A percentile compares a stretch with the other conserved stretches of the same genome.
Conservation (phyloP, 2,888 invertebrate genomes). For the Temnothorax rugatulus region DNA sequence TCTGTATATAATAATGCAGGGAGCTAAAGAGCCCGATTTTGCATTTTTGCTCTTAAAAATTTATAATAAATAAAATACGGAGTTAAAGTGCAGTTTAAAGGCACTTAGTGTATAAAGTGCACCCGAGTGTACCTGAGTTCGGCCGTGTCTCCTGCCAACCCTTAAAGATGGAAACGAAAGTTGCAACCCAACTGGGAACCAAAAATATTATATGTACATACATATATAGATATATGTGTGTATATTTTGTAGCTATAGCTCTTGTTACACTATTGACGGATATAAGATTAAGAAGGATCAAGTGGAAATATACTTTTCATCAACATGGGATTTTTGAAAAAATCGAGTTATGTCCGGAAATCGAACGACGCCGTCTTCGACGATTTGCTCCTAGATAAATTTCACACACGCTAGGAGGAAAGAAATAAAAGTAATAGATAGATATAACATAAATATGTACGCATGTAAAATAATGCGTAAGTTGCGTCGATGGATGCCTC, state of each 20-base stretch:
- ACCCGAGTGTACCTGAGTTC: too few species aligned
- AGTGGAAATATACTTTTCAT: background rate
- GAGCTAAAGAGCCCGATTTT: too few species aligned
- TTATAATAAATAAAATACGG: too few species aligned
- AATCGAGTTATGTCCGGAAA: background rate
- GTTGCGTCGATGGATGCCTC: background rate
- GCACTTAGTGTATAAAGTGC: too few species aligned
- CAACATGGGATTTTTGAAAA: background rate
- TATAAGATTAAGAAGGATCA: background rate
- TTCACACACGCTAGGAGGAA: background rate
- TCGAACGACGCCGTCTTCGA: background rate
- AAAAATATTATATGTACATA: background rate
- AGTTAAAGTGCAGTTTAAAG: too few species aligned
- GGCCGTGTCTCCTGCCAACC: too few species aligned
- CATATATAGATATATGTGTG: background rate
- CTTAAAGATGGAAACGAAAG: background rate
- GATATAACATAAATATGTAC: too few species aligned
- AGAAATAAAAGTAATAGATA: background rate
- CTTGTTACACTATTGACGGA: background rate
- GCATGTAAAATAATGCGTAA: background rate
- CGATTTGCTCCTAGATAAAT: background rate
- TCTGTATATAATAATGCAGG: too few species aligned
- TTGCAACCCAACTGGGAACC: background rate
- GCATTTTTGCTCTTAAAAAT: too few species aligned
- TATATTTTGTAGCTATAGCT: background rate